Evolutionary conservation across 2,797 vertebrate genomes (phyloP).

Genomic region (Diplodus sargus): DNA sequence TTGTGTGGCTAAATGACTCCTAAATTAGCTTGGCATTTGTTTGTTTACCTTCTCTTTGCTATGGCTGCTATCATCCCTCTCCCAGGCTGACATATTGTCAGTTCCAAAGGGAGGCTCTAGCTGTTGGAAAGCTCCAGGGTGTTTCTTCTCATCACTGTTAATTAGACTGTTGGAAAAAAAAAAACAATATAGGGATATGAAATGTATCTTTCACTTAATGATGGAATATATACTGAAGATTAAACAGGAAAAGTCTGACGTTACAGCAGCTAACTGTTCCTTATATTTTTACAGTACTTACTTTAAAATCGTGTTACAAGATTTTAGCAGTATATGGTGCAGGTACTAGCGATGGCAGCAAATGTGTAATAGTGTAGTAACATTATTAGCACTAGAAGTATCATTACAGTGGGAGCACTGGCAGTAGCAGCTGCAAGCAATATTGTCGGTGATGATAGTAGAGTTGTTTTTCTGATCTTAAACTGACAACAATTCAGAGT

Average conservation of each 20-base stretch:
- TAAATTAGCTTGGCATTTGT: slow-evolving; percentile 24
- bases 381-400: background rate
- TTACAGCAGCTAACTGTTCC: background rate
- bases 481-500: slow-evolving; percentile 5
- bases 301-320: background rate
- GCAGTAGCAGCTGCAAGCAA: background rate
- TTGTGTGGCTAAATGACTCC: slow-evolving; percentile 3
- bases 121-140: slow-evolving; percentile 59
- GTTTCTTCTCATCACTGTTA: slow-evolving; percentile 72
- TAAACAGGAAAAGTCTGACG: background rate
- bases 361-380: background rate
- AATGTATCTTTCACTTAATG: slow-evolving; percentile 16
- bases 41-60: slow-evolving; percentile 78
- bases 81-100: slow-evolving; percentile 77
- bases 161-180: slow-evolving; percentile 49
- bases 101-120: slow-evolving; percentile 77
- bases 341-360: background rate
- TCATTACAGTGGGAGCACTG: background rate
- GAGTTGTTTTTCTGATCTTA: background rate
- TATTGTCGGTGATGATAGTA: background rate
- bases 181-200: slow-evolving; percentile 18
- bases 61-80: slow-evolving; percentile 67
- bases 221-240: slow-evolving; percentile 1
- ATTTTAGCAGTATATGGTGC: background rate
- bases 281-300: background rate